phyloP scores from a whole-genome alignment of 2,797 vertebrate genomes.

The Sphaeramia orbicularis region DNA sequence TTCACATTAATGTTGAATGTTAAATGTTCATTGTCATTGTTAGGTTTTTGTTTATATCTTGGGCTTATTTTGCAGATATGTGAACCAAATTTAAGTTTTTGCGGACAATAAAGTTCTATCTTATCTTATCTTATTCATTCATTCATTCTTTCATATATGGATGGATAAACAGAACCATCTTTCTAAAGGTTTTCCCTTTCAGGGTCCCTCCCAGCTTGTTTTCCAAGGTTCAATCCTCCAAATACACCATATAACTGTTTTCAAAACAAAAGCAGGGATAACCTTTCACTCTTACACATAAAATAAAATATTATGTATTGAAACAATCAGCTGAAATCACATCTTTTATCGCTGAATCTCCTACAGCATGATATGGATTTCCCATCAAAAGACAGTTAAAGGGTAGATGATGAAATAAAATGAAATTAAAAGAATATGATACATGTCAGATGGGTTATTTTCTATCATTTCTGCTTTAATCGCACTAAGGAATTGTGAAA shows the following conservation, averaged over 20 bases:
- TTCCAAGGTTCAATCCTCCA: background rate
- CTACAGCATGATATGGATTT: conserved; percentile 61
- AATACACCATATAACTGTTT: background rate
- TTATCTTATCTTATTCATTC: no score
- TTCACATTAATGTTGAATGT: no score
- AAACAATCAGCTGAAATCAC: conserved; percentile 31
- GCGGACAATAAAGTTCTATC: no score
- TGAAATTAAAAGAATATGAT: conserved; percentile 13
- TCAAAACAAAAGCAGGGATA: conserved; percentile 11
- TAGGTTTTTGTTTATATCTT: no score
- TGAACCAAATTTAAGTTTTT: no score
- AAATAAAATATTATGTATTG: conserved; percentile 9
- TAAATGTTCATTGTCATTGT: no score
- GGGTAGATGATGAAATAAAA: conserved; percentile 30
- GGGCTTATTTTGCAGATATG: no score
- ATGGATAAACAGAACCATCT: no score
- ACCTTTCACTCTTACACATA: conserved; percentile 25
- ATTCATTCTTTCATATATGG: no score
- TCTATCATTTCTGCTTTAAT: conserved; percentile 31
- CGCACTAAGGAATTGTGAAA: conserved; percentile 40
- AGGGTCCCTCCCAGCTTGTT: no score
- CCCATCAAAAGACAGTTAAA: conserved; percentile 48
- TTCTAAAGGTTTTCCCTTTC: no score
- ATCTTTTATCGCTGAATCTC: conserved; percentile 46
- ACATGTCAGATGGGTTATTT: conserved; percentile 20